Evolutionary conservation across 2,113 vertebrate species (phyloP).

Genomic region (Mola mola): DNA sequence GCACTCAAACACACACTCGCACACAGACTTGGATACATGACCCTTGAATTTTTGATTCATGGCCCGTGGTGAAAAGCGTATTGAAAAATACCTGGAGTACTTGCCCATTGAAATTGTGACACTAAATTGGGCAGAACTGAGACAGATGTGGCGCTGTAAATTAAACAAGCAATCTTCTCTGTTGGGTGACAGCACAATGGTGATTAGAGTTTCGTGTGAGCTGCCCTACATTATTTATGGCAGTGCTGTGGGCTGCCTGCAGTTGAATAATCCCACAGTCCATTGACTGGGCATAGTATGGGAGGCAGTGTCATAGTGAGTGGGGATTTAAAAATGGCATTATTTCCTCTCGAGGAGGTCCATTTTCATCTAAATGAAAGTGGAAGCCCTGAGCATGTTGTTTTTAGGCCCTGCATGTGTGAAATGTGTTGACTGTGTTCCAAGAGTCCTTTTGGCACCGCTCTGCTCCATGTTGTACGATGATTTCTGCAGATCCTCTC

Average conservation of each 20-base stretch:
- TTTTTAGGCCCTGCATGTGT: conserved; percentile 62
- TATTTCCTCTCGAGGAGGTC: conserved; percentile 77
- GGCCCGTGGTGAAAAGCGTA: conserved; percentile 61
- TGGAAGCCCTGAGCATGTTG: conserved; percentile 73
- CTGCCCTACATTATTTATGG: conserved; percentile 81
- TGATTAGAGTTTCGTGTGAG: conserved; percentile 81
- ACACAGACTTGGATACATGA: conserved; percentile 44
- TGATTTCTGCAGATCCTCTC: conserved; percentile 51
- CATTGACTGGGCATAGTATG: conserved; percentile 81
- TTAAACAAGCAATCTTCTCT: conserved; percentile 82
- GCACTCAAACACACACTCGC: background rate
- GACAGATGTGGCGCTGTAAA: conserved; percentile 81
- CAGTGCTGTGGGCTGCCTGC: conserved; percentile 71
- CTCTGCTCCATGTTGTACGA: conserved; percentile 49
- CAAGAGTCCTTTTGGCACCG: conserved; percentile 48
- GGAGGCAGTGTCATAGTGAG: conserved; percentile 57
- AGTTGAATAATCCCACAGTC: conserved; percentile 82
- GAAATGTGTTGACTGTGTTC: conserved; percentile 72
- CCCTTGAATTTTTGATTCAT: conserved; percentile 62
- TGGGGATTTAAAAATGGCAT: conserved; percentile 77
- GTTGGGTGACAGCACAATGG: conserved; percentile 80
- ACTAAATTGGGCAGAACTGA: conserved; percentile 83
- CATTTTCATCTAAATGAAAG: conserved; percentile 80
- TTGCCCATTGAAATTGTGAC: conserved; percentile 67
- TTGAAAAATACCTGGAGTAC: conserved; percentile 75